Evolutionary conservation across 2,888 invertebrate genomes (phyloP), one percentile per base, ranked within the genome.

Genomic region (Macrophya annulata): DNA sequence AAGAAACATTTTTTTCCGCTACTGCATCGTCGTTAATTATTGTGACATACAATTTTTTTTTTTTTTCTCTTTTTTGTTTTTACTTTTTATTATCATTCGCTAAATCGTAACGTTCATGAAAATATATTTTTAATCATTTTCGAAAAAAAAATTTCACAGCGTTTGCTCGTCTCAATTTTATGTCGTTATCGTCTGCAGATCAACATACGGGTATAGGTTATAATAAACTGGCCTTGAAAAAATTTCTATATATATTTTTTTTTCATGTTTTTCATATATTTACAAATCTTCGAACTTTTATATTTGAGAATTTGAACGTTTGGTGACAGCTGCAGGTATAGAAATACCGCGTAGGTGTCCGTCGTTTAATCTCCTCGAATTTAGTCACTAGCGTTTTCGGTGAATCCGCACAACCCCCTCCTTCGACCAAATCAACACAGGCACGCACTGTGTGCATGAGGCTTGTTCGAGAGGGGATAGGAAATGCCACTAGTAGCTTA

Each of bases 241-340:
- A 45, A 25, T 74, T 45, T 74, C 74, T 45, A 74, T 48, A 48
- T 74, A n/a, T n/a, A n/a, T n/a, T n/a, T n/a, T n/a, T n/a, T 74
- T 74, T 21, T 25, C 74, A 5, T 25, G 15, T 45, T 25, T 74
- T 21, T 45, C 43, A 48, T 45, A 43, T 17, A 74, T 43, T 74
- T n/a, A n/a, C 74, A 21, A 45, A 25, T 48, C 48, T 74, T n/a
- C 21, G 45, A 74, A 74, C 43, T 45, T 74, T 25, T n/a, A 21
- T 62, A 40, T 21, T 45, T 15, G 45, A 74, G 43, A 68, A 68
- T 17, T 68, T 31, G 15, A 68, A 4, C 68, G 68, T 12, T 68
- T 1, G 68, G 68, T 68, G 68, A 68, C 68, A 68, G 68, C 68
- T 68, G 68, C n/a, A n/a, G n/a, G n/a, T n/a, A 37, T 25, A 4